These are phyloP conservation scores for Hucho hucho DNA, from an alignment of 2,113 vertebrate genomes.

Conservation along the genomic window DNA sequence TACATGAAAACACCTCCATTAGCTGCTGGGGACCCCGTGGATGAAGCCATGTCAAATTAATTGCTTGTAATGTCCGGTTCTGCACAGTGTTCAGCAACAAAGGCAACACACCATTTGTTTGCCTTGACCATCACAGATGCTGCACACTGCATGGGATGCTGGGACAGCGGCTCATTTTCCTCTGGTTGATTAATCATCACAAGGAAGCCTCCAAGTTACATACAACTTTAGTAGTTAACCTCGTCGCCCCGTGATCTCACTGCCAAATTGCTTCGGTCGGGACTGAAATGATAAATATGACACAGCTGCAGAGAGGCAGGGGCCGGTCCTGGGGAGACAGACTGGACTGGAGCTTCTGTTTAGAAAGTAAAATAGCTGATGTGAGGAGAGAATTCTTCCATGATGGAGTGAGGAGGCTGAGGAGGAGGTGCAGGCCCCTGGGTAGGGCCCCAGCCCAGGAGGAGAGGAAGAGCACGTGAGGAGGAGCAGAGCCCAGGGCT, in stretches of 20 bases:
- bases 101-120: conserved; percentile 77
- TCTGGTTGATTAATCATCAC: conserved; percentile 90
- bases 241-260: conserved; percentile 82
- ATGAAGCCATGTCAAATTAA: conserved; percentile 76
- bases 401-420: background rate
- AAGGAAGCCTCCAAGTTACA: conserved; percentile 84
- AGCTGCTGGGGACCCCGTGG: conserved; percentile 62
- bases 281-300: conserved; percentile 84
- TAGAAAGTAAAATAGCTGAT: conserved; percentile 31
- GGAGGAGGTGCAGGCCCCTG: background rate
- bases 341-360: conserved; percentile 40
- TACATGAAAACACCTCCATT: conserved; percentile 69
- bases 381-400: conserved; percentile 13
- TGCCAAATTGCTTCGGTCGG: conserved; percentile 84
- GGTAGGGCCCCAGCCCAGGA: conserved; percentile 48
- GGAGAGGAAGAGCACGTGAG: conserved; percentile 50
- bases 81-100: conserved; percentile 72
- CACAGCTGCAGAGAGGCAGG: conserved; percentile 68
- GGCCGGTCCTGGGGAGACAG: conserved; percentile 59
- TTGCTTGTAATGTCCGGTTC: conserved; percentile 72
- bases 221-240: conserved; percentile 96
- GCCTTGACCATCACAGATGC: conserved; percentile 77
- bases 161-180: conserved; percentile 73
- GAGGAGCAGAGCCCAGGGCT: conserved; percentile 69
- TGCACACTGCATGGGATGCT: conserved; percentile 73